Conservation (phyloP, 2,113 vertebrate genomes). For the Pteruthius melanotis region DNA sequence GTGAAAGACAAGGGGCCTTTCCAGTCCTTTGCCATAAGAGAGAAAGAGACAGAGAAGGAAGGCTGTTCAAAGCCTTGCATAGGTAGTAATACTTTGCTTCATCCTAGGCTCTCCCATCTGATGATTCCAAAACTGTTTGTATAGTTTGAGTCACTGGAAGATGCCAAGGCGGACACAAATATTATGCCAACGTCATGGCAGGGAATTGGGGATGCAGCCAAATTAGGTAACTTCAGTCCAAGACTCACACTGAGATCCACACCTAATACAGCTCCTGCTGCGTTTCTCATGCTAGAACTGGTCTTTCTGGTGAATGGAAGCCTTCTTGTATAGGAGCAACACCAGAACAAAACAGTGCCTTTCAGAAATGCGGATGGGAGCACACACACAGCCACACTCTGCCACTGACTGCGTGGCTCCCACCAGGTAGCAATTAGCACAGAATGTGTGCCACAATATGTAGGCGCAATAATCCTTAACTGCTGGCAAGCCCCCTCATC, state of each 20-base stretch:
- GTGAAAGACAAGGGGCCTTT: neutral
- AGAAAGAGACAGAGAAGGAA: neutral
- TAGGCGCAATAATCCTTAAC: neutral
- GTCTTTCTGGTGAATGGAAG: neutral
- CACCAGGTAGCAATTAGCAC: neutral
- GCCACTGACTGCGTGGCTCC: rapidly evolving
- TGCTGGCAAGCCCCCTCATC: neutral
- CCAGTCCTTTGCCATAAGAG: neutral
- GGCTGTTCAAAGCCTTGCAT: neutral
- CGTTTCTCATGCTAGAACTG: neutral
- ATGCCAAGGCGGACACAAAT: neutral
- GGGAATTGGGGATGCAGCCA: neutral
- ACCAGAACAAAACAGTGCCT: neutral
- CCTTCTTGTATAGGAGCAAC: neutral
- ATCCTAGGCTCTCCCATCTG: neutral
- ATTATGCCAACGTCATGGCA: neutral
- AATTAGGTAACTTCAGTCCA: neutral
- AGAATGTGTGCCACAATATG: neutral
- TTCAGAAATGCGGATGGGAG: neutral
- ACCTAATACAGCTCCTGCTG: neutral
- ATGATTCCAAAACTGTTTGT: neutral
- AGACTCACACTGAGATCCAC: neutral
- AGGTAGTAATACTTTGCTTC: neutral
- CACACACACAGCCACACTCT: neutral
- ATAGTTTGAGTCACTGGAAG: neutral